Percentiles rank a stretch among this genome's conserved stretches.
Evolutionary conservation across 2,797 vertebrate genomes (phyloP).

Genomic region (Lepilemur septentrionalis): DNA sequence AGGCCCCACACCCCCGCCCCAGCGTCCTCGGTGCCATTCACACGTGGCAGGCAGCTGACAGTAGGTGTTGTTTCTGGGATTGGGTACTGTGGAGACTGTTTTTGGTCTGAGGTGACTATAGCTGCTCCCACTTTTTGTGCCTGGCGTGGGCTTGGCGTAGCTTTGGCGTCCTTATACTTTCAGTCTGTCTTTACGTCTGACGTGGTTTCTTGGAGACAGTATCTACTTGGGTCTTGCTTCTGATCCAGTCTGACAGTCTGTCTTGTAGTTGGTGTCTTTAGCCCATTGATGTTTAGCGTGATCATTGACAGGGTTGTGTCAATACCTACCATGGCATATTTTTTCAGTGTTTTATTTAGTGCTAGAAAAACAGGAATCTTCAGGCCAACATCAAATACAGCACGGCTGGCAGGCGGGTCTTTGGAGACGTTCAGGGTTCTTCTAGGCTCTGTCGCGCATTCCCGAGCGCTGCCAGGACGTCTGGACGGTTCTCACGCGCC

Average conservation of each 20-base stretch:
- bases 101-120: not conserved
- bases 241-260: fast-evolving
- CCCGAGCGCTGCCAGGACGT: not conserved
- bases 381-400: fast-evolving
- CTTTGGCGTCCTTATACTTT: fast-evolving
- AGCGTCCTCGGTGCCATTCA: not conserved
- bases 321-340: fast-evolving
- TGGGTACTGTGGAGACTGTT: not conserved
- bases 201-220: not conserved
- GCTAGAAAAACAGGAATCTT: not conserved
- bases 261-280: not conserved
- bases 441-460: not conserved
- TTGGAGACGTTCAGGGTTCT: not conserved
- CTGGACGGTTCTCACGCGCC: fast-evolving
- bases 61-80: not conserved
- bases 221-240: too few relatives aligned
- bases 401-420: fast-evolving
- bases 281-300: fast-evolving
- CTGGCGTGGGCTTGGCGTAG: fast-evolving
- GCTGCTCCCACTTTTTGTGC: fast-evolving
- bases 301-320: fast-evolving
- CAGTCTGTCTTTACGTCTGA: fast-evolving
- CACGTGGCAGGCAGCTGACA: not conserved
- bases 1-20: not conserved
- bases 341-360: not conserved